Percentiles rank a stretch among this genome's conserved stretches.
Conservation (phyloP, 2,888 invertebrate species). For the Eristalis intricaria region DNA sequence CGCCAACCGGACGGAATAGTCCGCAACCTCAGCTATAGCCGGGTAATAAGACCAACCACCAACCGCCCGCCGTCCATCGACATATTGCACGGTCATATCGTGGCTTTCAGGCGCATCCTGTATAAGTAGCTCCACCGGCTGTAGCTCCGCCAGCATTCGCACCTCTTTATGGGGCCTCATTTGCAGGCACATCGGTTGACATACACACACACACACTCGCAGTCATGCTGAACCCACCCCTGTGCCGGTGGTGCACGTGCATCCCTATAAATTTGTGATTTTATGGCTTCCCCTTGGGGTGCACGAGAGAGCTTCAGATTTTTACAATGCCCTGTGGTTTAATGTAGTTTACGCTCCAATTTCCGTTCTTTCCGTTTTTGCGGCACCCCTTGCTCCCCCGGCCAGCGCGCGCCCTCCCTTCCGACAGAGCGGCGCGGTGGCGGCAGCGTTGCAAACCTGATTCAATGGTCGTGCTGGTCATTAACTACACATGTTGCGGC, state of each 20-base stretch:
- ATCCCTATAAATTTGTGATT: constrained; percentile 65
- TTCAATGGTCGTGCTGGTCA: constrained; percentile 47
- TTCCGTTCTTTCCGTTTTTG: constrained; percentile 48
- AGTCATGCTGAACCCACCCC: not conserved
- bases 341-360: constrained; percentile 67
- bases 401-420: not conserved
- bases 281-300: constrained; percentile 55
- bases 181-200: constrained; percentile 31
- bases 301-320: constrained; percentile 28
- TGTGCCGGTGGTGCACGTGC: constrained; percentile 36
- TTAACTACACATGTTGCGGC: constrained; percentile 70
- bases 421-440: too few species aligned
- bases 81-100: constrained; percentile 55
- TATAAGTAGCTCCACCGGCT: not conserved
- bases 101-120: constrained; percentile 49
- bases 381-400: not conserved
- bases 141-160: constrained; percentile 32
- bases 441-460: not conserved
- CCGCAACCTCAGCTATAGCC: constrained; percentile 37
- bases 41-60: constrained; percentile 42
- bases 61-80: constrained; percentile 31
- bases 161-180: constrained; percentile 58
- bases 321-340: constrained; percentile 60
- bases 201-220: not conserved
- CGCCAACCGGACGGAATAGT: constrained; percentile 41